Percentiles rank a stretch among this genome's conserved stretches.
Evolutionary conservation across 2,888 invertebrate species (phyloP).

Genomic region (Synergus itoensis): DNA sequence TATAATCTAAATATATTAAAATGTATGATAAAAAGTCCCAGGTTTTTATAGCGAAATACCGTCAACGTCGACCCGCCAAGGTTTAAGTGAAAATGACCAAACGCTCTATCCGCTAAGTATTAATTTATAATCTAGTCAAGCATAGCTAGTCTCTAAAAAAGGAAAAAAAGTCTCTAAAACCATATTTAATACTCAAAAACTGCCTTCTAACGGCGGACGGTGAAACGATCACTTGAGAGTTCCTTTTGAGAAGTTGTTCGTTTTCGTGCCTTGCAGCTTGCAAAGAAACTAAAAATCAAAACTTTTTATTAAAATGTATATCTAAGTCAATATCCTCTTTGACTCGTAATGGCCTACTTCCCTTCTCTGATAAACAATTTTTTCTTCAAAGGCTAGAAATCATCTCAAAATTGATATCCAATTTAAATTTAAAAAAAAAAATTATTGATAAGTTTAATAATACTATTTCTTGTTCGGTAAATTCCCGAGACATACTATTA

Average conservation of each 20-base stretch:
- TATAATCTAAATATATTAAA: constrained; percentile 64
- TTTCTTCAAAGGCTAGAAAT: neutral
- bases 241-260: constrained; percentile 65
- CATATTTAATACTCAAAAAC: constrained; percentile 30
- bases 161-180: neutral
- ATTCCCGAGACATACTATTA: neutral
- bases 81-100: constrained; percentile 32
- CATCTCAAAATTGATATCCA: neutral
- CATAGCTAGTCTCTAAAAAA: constrained; percentile 35
- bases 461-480: neutral
- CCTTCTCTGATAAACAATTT: neutral
- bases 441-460: no score
- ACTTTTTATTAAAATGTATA: constrained; percentile 56
- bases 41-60: constrained; percentile 45
- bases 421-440: no score
- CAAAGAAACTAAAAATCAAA: constrained; percentile 67
- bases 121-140: constrained; percentile 41
- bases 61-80: neutral
- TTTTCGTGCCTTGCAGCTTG: constrained; percentile 76
- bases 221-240: constrained; percentile 36
- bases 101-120: constrained; percentile 33
- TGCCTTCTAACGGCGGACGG: constrained; percentile 27
- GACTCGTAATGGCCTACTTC: constrained; percentile 52
- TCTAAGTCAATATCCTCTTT: constrained; percentile 37
- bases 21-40: constrained; percentile 50